These are phyloP conservation scores for Sclerurus mexicanus DNA, from an alignment of 2,113 vertebrate genomes.

Conservation along the genomic window DNA sequence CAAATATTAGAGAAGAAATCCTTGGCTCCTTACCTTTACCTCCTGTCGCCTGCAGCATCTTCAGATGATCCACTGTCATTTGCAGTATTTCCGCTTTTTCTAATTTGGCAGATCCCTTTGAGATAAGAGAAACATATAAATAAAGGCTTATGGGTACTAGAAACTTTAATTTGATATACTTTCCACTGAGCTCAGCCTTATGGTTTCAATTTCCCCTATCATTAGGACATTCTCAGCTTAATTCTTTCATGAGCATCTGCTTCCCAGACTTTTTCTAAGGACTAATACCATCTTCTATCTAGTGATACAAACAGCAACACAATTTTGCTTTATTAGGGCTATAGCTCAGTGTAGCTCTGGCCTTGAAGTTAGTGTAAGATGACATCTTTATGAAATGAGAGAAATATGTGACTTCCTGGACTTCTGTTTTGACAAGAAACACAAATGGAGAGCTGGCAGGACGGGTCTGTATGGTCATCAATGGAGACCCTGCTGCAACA, in stretches of 20 bases:
- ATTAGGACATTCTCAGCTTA: conserved; percentile 51
- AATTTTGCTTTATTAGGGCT: background rate
- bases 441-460: background rate
- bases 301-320: background rate
- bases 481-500: background rate
- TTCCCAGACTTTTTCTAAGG: conserved; percentile 40
- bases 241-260: conserved; percentile 50
- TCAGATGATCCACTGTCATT: conserved; percentile 98
- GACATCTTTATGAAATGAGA: background rate
- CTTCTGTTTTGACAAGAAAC: background rate
- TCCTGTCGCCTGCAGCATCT: conserved; percentile 92
- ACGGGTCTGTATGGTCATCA: background rate
- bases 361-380: background rate
- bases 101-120: conserved; percentile 93
- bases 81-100: conserved; percentile 98
- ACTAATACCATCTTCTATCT: background rate
- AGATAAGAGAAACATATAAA: conserved; percentile 64
- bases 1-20: conserved; percentile 33
- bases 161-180: conserved; percentile 58
- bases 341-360: background rate
- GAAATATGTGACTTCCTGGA: background rate
- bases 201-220: conserved; percentile 59
- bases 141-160: conserved; percentile 42
- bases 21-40: conserved; percentile 87
- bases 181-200: conserved; percentile 42